phyloP scores from a whole-genome alignment of 2,113 vertebrate genomes.

The Thalassarche chlororhynchos region DNA sequence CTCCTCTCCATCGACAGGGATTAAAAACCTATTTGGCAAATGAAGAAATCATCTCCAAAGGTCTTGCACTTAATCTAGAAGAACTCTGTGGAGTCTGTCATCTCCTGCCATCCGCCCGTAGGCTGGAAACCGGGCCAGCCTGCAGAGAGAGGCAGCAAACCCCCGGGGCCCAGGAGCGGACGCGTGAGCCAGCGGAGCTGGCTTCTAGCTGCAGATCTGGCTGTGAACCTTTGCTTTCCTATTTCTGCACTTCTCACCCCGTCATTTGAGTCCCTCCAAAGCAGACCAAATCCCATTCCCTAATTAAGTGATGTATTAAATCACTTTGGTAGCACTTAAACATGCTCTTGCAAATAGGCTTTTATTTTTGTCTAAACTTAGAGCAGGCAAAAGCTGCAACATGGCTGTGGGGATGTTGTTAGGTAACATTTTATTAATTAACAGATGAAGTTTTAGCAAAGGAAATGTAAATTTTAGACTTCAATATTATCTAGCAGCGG shows the following conservation, averaged over 20 bases:
- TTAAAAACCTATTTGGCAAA: neutral
- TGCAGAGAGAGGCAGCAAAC: neutral
- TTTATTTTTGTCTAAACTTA: neutral
- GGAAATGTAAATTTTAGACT: conserved; percentile 10
- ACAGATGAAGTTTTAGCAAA: neutral
- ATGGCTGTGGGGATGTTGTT: neutral
- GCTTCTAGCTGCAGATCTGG: neutral
- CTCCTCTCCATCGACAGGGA: fast-evolving
- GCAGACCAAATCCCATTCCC: neutral
- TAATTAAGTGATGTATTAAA: neutral
- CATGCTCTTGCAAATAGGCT: neutral
- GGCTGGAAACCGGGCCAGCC: neutral
- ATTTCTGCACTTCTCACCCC: neutral
- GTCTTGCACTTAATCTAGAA: neutral
- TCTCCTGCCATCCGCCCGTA: neutral
- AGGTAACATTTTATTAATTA: neutral
- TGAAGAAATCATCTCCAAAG: neutral
- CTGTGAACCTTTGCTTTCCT: neutral
- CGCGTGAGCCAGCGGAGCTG: fast-evolving
- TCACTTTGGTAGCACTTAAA: neutral
- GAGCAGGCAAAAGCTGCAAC: neutral
- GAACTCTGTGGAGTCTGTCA: neutral
- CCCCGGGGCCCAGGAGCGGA: neutral
- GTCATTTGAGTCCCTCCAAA: neutral
- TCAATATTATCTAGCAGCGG: neutral